Base-by-base conservation (phyloP, 2,113 vertebrate genomes). In the Bothrops jararaca region DNA sequence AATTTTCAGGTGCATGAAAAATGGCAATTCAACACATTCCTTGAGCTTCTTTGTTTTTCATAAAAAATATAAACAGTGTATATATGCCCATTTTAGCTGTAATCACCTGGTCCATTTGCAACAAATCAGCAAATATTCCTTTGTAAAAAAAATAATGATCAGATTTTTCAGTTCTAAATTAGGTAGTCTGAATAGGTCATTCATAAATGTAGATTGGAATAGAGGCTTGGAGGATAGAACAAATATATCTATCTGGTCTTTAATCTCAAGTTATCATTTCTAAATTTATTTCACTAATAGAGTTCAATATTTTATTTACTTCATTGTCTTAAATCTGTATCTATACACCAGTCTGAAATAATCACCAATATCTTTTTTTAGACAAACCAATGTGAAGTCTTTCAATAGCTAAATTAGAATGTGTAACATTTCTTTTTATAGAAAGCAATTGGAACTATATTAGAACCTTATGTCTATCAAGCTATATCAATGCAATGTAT, bases 361-460 rank as follows among this genome's bases (percentile, higher is more conserved):
- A 80, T 80, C n/a, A 39, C n/a, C 69, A 80, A 80, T 39, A 80
- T 80, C 15, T 80, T 80, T 80, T 69, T 80, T 80, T 39, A 80
- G 34, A 80, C 6, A 20, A 80, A 39, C 69, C 7, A 20, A 39
- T 34, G 2, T 34, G n/a, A 74, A 74, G 64, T 74, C 64, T 74
- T 13, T 74, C 29, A 80, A 80, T 39, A 80, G 34, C 26, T 52
- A 29, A 87, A 52, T 15, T 89, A n/a, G 26, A 50, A 12, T 34
- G 34, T 52, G 53, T 80, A 42, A 88, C 50, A 23, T 48, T 91
- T 89, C 39, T 22, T 18, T 93, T 94, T 92, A 90, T 74, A 45
- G 23, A 80, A 80, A 80, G 18, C 18, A 80, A 80, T 39, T 39
- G 34, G n/a, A 20, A 6, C 69, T 34, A 39, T 34, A 39, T 39